These are phyloP conservation scores for Drosophila falleni DNA, from an alignment of 2,888 invertebrate species.

Conservation along the genomic window DNA sequence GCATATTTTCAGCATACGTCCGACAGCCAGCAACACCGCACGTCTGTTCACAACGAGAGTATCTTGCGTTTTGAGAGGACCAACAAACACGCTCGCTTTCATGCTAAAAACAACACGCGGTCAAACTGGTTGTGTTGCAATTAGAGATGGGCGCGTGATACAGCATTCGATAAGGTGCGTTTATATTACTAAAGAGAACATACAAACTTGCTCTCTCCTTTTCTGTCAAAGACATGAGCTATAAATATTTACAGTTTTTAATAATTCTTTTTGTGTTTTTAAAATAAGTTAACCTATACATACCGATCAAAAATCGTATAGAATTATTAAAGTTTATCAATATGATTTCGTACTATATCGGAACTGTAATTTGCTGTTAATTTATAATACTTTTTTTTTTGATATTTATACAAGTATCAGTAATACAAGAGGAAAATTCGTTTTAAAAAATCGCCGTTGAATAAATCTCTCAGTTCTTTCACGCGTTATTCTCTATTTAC, in stretches of 20 bases:
- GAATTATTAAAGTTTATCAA: no score
- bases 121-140: slow-evolving; percentile 62
- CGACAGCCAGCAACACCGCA: slow-evolving; percentile 73
- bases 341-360: background rate
- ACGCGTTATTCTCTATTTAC: background rate
- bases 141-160: slow-evolving; percentile 42
- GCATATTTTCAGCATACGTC: slow-evolving; percentile 67
- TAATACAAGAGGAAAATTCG: background rate
- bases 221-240: background rate
- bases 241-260: background rate
- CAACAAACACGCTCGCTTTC: slow-evolving; percentile 55
- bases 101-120: slow-evolving; percentile 78
- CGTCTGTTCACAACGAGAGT: slow-evolving; percentile 64
- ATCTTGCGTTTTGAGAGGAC: slow-evolving; percentile 53
- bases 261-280: no score
- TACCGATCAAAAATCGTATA: no score
- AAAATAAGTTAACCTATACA: no score
- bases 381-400: no score
- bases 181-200: background rate
- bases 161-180: background rate
- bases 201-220: background rate
- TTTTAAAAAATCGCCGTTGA: background rate
- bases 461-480: background rate
- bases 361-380: background rate
- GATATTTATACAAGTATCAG: background rate